A percentile compares a stretch with the other conserved stretches of the same genome.
These are phyloP conservation scores for Abrostola tripartita DNA, from an alignment of 2,888 invertebrate species.

Conservation along the genomic window DNA sequence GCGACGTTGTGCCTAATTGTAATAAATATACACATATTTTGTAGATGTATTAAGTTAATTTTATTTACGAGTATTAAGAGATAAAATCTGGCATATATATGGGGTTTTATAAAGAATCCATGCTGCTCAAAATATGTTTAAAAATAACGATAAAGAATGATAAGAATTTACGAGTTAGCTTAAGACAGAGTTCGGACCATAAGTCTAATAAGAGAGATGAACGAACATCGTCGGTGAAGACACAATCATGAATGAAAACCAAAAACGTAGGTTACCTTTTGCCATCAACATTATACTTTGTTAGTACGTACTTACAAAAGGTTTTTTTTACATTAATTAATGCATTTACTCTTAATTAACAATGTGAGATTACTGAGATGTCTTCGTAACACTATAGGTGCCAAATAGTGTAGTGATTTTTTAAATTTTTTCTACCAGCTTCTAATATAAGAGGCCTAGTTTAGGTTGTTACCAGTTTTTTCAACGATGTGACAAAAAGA, in stretches of 20 bases:
- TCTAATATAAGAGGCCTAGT: slow-evolving; percentile 81
- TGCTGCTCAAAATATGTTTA: slow-evolving; percentile 83
- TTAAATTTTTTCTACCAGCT: slow-evolving; percentile 79
- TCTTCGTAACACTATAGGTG: slow-evolving; percentile 81
- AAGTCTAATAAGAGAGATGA: slow-evolving; percentile 57
- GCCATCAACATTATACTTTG: slow-evolving; percentile 81
- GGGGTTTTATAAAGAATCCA: slow-evolving; percentile 71
- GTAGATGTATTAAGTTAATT: slow-evolving; percentile 84
- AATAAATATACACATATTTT: slow-evolving; percentile 83
- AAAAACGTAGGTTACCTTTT: slow-evolving; percentile 87
- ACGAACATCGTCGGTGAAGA: slow-evolving; percentile 62
- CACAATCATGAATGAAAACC: slow-evolving; percentile 79
- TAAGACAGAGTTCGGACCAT: slow-evolving; percentile 69
- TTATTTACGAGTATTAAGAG: slow-evolving; percentile 83
- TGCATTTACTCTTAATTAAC: slow-evolving; percentile 62
- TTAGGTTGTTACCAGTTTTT: slow-evolving; percentile 86
- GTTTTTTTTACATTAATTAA: slow-evolving; percentile 70
- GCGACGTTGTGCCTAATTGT: slow-evolving; percentile 81
- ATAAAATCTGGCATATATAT: slow-evolving; percentile 81
- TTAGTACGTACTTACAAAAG: slow-evolving; percentile 75
- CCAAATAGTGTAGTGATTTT: slow-evolving; percentile 83
- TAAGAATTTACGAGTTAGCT: slow-evolving; percentile 74
- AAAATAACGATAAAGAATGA: slow-evolving; percentile 69
- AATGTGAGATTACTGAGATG: slow-evolving; percentile 69
- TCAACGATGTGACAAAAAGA: slow-evolving; percentile 81